These are phyloP conservation scores for Dromas ardeola DNA, from an alignment of 2,113 vertebrate species.

Conservation along the genomic window DNA sequence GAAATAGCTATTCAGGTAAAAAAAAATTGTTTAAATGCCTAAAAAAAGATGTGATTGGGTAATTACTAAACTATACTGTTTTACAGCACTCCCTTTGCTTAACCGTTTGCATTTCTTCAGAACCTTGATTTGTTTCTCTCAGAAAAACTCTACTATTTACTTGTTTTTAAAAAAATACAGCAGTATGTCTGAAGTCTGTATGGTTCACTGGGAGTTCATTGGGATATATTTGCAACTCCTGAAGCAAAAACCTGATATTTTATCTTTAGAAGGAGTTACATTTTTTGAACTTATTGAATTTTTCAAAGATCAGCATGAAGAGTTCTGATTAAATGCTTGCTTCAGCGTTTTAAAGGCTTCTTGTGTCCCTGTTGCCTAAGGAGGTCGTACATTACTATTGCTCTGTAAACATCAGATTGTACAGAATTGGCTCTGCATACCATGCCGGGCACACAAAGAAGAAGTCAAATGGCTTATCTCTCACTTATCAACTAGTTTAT, in stretches of 20 bases:
- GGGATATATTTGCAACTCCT: conserved; percentile 41
- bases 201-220: conserved; percentile 14
- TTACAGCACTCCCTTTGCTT: background rate
- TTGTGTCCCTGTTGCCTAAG: conserved; percentile 71
- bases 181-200: background rate
- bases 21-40: background rate
- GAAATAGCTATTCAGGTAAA: background rate
- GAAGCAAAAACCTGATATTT: conserved; percentile 39
- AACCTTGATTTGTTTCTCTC: background rate
- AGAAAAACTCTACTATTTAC: background rate
- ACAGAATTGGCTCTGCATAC: conserved; percentile 57
- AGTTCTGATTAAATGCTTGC: conserved; percentile 71
- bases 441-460: conserved; percentile 53
- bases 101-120: background rate
- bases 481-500: conserved; percentile 74
- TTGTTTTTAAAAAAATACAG: background rate
- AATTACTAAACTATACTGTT: background rate
- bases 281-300: conserved; percentile 65
- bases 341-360: conserved; percentile 61
- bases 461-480: conserved; percentile 71
- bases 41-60: background rate
- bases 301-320: conserved; percentile 71
- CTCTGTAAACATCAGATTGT: conserved; percentile 75
- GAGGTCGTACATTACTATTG: conserved; percentile 60
- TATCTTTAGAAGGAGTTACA: conserved; percentile 65